Percentiles rank a stretch among this genome's conserved stretches.
Conservation (phyloP, 2,797 vertebrate species). For the Podarcis lilfordi region DNA sequence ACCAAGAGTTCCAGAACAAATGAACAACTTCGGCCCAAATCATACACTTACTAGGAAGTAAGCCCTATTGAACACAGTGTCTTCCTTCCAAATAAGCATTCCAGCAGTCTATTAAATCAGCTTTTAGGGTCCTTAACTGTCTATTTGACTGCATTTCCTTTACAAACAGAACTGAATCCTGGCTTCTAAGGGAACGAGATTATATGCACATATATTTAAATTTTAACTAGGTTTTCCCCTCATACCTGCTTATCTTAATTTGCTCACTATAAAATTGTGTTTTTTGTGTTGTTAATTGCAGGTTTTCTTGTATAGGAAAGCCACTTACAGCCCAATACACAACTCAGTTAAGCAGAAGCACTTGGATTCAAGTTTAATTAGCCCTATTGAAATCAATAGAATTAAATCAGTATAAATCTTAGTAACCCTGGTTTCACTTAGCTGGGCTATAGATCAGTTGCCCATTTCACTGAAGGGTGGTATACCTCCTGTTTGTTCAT, state of each 20-base stretch:
- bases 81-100: neutral
- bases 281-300: conserved; percentile 19
- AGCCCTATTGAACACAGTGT: neutral
- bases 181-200: neutral
- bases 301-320: conserved; percentile 8
- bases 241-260: conserved; percentile 20
- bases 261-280: neutral
- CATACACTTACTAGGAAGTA: too few species aligned
- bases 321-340: conserved; percentile 8
- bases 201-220: neutral
- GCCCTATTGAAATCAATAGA: conserved; percentile 8
- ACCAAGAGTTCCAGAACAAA: neutral
- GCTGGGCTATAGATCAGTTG: conserved; percentile 5
- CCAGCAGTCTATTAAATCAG: neutral
- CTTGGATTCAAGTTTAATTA: conserved; percentile 32
- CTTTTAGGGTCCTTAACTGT: neutral
- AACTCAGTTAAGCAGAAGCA: neutral
- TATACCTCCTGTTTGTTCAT: conserved; percentile 26
- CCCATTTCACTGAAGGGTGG: conserved; percentile 1
- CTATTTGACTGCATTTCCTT: neutral
- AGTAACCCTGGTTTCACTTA: conserved; percentile 5
- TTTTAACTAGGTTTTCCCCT: neutral
- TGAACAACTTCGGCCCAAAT: neutral
- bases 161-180: neutral
- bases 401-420: conserved; percentile 18